Conservation (phyloP, 1,140 invertebrate species). For the Armadillidium nasatum region DNA sequence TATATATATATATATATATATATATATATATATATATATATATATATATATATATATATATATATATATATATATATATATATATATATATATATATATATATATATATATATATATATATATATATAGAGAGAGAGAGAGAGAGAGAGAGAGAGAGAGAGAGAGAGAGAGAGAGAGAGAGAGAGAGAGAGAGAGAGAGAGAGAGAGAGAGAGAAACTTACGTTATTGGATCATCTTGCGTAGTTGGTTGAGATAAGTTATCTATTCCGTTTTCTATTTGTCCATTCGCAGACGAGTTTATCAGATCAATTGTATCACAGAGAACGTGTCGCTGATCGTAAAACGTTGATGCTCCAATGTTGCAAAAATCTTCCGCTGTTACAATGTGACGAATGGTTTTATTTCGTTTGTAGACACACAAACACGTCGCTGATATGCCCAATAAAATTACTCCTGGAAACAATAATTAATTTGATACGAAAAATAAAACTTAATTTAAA, state of each 20-base stretch:
- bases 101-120: too few relatives aligned
- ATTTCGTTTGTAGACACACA: not conserved
- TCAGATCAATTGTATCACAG: not conserved
- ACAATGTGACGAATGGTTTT: not conserved
- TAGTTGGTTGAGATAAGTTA: not conserved
- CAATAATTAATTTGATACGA: too few relatives aligned
- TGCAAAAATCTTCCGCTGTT: not conserved
- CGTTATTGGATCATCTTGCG: not conserved
- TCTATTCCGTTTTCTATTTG: not conserved
- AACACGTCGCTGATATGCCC: not conserved
- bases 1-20: too few relatives aligned
- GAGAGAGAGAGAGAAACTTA: not conserved
- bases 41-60: too few relatives aligned
- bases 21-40: too few relatives aligned
- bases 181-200: constrained; percentile 9
- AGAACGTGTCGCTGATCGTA: not conserved
- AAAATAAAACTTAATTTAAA: too few relatives aligned
- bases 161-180: not conserved
- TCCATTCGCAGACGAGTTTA: not conserved
- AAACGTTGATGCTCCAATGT: not conserved
- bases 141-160: too few relatives aligned
- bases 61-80: too few relatives aligned
- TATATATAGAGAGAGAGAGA: too few relatives aligned
- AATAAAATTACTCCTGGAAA: not conserved
- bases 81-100: too few relatives aligned